Percentiles rank a stretch among this genome's conserved stretches.
These are phyloP conservation scores for Akabosia matsudoensis DNA, from an alignment of 1,140 invertebrate genomes.

Conservation along the genomic window DNA sequence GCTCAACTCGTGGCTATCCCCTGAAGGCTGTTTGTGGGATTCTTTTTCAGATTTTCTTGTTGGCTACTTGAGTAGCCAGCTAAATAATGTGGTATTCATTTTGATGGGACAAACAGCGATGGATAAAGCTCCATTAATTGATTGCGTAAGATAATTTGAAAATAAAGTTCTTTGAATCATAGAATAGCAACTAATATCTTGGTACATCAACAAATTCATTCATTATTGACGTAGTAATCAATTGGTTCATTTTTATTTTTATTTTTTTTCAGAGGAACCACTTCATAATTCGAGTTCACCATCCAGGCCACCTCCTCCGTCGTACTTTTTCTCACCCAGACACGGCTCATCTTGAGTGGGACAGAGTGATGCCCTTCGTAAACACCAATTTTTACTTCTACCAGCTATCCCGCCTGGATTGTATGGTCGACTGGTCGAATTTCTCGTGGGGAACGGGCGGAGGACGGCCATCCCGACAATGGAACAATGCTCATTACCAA, in stretches of 20 bases:
- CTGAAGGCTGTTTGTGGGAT: background rate
- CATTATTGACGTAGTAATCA: too few relatives aligned
- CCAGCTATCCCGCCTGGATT: too few relatives aligned
- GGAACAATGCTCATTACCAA: too few relatives aligned
- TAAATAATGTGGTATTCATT: background rate
- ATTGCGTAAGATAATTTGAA: background rate
- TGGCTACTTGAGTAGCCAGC: background rate
- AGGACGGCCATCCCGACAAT: too few relatives aligned
- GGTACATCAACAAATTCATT: too few relatives aligned
- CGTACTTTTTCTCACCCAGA: background rate
- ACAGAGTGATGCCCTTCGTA: background rate
- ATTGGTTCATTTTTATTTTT: background rate
- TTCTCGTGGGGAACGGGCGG: too few relatives aligned
- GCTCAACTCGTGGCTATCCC: background rate
- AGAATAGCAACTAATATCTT: too few relatives aligned
- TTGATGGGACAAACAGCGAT: background rate
- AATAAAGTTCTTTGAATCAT: too few relatives aligned
- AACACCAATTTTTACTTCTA: background rate
- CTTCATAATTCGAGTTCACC: background rate
- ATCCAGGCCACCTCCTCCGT: background rate
- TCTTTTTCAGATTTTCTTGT: background rate
- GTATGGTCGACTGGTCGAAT: too few relatives aligned
- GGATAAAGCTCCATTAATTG: background rate
- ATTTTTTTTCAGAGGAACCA: background rate
- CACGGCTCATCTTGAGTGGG: background rate